Evolutionary conservation across 1,140 invertebrate species (phyloP).

Genomic region (Hycleus phaleratus): DNA sequence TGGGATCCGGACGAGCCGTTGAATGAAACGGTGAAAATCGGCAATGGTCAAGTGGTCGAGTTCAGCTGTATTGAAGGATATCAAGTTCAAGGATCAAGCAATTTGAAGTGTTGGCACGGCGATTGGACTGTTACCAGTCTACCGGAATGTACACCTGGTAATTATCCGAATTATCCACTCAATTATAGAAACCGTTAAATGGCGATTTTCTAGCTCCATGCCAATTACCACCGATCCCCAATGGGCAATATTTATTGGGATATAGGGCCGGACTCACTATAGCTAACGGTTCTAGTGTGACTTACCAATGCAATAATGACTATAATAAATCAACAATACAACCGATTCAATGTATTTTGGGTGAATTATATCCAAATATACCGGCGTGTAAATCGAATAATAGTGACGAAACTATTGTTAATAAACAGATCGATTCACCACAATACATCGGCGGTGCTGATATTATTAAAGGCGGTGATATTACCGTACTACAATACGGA

Average conservation of each 20-base stretch:
- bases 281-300: conserved; percentile 64
- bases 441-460: conserved; percentile 54
- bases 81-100: conserved; percentile 59
- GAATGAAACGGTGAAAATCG: conserved; percentile 50
- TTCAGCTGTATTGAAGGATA: conserved; percentile 61
- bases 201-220: conserved; percentile 54
- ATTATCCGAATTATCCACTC: conserved; percentile 1
- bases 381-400: conserved; percentile 45
- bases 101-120: conserved; percentile 67
- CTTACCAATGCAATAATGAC: conserved; percentile 58
- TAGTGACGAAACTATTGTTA: conserved; percentile 1
- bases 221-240: conserved; percentile 59
- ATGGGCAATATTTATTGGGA: conserved; percentile 66
- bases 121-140: conserved; percentile 66
- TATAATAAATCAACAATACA: conserved; percentile 44
- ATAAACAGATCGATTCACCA: conserved; percentile 22
- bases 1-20: conserved; percentile 36
- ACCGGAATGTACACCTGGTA: conserved; percentile 69
- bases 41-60: conserved; percentile 55
- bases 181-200: not conserved
- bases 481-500: conserved; percentile 50
- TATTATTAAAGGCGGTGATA: conserved; percentile 57
- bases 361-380: conserved; percentile 51
- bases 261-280: conserved; percentile 71
- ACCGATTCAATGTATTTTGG: conserved; percentile 58